phyloP scores from a whole-genome alignment of 2,888 invertebrate genomes.

The Prosopocoilus inquinatus region DNA sequence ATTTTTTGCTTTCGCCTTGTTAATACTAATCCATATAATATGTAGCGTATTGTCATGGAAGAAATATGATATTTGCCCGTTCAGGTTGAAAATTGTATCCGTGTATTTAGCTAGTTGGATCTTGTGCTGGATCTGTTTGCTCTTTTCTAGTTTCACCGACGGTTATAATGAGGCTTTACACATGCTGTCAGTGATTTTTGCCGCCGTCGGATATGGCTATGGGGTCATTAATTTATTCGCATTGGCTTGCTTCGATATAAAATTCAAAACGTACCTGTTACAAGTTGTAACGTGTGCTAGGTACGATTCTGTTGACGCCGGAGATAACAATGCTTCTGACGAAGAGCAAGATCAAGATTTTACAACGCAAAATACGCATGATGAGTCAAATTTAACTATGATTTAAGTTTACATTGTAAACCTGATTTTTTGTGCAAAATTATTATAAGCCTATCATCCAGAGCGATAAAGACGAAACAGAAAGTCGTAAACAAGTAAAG shows the following conservation, averaged over 20 bases:
- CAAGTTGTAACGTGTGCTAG: neutral
- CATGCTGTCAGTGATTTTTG: neutral
- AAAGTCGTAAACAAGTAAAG: too few species aligned
- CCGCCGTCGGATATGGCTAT: neutral
- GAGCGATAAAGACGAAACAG: too few species aligned
- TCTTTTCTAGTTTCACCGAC: neutral
- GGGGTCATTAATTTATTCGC: neutral
- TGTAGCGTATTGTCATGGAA: neutral
- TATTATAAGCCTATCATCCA: too few species aligned
- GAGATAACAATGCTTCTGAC: too few species aligned
- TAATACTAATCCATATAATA: neutral
- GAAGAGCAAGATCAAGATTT: too few species aligned
- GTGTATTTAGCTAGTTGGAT: neutral
- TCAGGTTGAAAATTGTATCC: neutral
- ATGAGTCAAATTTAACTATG: too few species aligned
- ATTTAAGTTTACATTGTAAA: too few species aligned
- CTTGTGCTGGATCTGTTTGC: neutral
- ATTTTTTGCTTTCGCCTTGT: neutral
- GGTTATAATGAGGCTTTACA: neutral
- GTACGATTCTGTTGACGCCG: too few species aligned
- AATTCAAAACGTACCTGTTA: neutral
- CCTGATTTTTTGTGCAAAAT: too few species aligned
- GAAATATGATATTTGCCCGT: neutral
- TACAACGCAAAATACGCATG: too few species aligned
- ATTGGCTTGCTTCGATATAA: neutral